Conservation (phyloP, 2,888 invertebrate species). For the Tachystola acroxantha region DNA sequence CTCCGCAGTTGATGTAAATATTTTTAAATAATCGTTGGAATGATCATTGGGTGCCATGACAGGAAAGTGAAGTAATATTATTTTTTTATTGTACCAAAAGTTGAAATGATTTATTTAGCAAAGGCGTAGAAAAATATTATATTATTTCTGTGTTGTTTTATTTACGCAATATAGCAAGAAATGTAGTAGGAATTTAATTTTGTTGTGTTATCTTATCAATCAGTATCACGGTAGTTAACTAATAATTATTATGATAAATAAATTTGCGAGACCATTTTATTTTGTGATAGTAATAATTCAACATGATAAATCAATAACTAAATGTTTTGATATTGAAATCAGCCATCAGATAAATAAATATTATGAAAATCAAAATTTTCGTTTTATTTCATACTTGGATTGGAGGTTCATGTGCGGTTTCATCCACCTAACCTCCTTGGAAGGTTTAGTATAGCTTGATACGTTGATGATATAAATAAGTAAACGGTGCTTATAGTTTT, state of each 20-base stretch:
- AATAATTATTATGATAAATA: background rate
- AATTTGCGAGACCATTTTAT: background rate
- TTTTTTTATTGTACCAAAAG: conserved; percentile 12
- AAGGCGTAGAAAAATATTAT: background rate
- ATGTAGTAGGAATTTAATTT: background rate
- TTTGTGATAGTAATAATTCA: background rate
- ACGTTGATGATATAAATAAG: no score
- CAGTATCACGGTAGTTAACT: background rate
- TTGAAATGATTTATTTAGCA: conserved; percentile 3
- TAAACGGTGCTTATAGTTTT: no score
- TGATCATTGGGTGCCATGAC: conserved; percentile 51
- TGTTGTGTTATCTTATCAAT: background rate
- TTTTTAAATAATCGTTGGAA: conserved; percentile 28
- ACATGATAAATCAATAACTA: background rate
- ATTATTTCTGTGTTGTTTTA: conserved; percentile 5
- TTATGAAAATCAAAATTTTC: background rate
- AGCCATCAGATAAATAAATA: conserved; percentile 2
- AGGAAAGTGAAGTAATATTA: conserved; percentile 20
- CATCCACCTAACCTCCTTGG: no score
- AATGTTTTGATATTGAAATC: conserved; percentile 4
- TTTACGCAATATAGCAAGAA: background rate
- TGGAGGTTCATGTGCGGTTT: no score
- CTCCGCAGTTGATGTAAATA: conserved; percentile 40
- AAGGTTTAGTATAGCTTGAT: no score
- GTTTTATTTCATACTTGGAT: conserved; percentile 1